Conservation (phyloP, 2,888 invertebrate species). For the Cyclophora albipunctata region DNA sequence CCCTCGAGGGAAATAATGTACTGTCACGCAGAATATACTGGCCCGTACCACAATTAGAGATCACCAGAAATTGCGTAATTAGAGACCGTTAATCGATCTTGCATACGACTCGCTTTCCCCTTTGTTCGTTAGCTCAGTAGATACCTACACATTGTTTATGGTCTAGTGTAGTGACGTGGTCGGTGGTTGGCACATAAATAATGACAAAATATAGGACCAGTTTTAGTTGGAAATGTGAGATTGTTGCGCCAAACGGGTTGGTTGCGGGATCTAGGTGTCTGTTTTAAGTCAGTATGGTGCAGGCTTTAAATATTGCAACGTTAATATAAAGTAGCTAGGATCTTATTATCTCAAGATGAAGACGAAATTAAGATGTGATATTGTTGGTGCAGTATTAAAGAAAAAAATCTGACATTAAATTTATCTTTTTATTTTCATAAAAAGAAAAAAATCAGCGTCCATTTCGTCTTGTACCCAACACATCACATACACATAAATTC, state of each 20-base stretch:
- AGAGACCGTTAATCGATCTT: conserved; percentile 69
- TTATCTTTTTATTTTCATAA: too few relatives aligned
- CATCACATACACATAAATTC: too few relatives aligned
- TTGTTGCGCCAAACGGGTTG: conserved; percentile 8
- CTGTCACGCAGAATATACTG: conserved; percentile 73
- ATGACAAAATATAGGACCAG: conserved; percentile 11
- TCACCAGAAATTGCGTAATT: conserved; percentile 74
- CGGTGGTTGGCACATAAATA: conserved; percentile 8
- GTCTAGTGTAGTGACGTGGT: conserved; percentile 8
- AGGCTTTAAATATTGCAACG: too few relatives aligned
- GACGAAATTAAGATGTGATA: too few relatives aligned
- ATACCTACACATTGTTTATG: conserved; percentile 7
- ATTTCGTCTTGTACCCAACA: too few relatives aligned
- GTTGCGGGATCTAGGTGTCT: neutral
- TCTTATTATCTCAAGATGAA: too few relatives aligned
- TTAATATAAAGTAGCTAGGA: too few relatives aligned
- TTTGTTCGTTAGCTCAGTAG: conserved; percentile 32
- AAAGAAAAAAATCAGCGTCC: too few relatives aligned
- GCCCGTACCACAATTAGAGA: conserved; percentile 69
- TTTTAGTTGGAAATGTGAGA: conserved; percentile 11
- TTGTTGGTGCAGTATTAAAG: too few relatives aligned
- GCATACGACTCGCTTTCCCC: conserved; percentile 40
- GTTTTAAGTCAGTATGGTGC: neutral
- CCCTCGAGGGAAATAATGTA: conserved; percentile 71
- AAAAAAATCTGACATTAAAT: too few relatives aligned